Percentiles rank a stretch among this genome's conserved stretches.
phyloP scores from a whole-genome alignment of 2,797 vertebrate species.

The Xenentodon cancila region DNA sequence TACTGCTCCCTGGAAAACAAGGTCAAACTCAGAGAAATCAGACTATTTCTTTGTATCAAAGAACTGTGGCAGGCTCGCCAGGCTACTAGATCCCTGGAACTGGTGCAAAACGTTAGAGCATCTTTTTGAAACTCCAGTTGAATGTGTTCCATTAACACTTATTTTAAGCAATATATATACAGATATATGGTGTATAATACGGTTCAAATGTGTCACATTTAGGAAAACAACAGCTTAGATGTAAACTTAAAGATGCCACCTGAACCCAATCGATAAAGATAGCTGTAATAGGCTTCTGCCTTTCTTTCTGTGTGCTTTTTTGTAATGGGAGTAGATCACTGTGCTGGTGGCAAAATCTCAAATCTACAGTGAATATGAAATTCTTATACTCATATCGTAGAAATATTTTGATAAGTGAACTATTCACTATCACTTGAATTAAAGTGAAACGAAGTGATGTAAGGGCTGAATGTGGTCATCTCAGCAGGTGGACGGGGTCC shows the following conservation, averaged over 20 bases:
- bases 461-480: constrained; percentile 24
- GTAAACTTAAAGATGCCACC: constrained; percentile 7
- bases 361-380: constrained; percentile 23
- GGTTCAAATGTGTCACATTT: neutral
- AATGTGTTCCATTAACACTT: too few species aligned
- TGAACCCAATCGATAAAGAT: constrained; percentile 5
- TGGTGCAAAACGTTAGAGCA: too few species aligned
- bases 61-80: too few species aligned
- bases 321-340: constrained; percentile 12
- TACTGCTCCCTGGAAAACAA: too few species aligned
- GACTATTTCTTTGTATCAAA: too few species aligned
- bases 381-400: constrained; percentile 15
- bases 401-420: constrained; percentile 27
- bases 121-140: too few species aligned
- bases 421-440: constrained; percentile 36
- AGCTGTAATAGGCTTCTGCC: constrained; percentile 23
- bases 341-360: constrained; percentile 25
- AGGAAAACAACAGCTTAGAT: neutral
- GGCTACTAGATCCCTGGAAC: too few species aligned
- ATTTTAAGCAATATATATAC: neutral
- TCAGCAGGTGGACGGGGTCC: constrained; percentile 36
- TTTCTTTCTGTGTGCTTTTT: constrained; percentile 39
- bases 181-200: neutral
- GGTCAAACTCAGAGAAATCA: too few species aligned
- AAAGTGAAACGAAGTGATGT: constrained; percentile 25